phyloP scores from a whole-genome alignment of 2,797 vertebrate genomes.

The Lagorchestes hirsutus region DNA sequence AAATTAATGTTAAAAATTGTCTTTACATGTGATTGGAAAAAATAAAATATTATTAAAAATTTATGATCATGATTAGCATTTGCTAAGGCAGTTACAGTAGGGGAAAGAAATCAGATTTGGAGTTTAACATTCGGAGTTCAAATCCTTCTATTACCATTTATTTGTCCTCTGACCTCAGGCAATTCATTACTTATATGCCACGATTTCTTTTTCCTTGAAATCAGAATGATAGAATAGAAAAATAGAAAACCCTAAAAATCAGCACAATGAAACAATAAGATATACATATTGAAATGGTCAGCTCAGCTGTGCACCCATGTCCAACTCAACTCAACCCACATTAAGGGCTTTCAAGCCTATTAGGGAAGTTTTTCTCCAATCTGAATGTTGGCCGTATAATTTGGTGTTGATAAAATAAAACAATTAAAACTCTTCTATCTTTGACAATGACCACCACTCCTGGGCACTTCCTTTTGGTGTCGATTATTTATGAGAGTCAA shows the following conservation, averaged over 20 bases:
- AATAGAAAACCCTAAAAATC: neutral
- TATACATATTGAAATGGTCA: neutral
- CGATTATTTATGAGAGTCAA: neutral
- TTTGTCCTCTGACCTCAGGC: neutral
- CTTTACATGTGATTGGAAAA: neutral
- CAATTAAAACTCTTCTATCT: neutral
- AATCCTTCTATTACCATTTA: neutral
- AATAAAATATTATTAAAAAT: neutral
- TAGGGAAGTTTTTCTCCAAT: neutral
- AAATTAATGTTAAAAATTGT: neutral
- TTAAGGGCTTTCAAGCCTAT: neutral
- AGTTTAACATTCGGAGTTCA: neutral
- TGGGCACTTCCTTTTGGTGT: neutral
- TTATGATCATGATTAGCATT: neutral
- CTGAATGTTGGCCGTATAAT: neutral
- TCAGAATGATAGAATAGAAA: neutral
- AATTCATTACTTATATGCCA: neutral
- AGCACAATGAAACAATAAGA: neutral
- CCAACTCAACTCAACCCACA: neutral
- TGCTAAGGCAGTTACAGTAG: neutral
- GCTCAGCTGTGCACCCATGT: neutral
- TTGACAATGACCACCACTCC: neutral
- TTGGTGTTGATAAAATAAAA: neutral
- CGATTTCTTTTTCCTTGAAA: neutral
- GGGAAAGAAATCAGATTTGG: neutral